Base-by-base conservation (phyloP, 2,888 invertebrate species). In the Blera fallax region DNA sequence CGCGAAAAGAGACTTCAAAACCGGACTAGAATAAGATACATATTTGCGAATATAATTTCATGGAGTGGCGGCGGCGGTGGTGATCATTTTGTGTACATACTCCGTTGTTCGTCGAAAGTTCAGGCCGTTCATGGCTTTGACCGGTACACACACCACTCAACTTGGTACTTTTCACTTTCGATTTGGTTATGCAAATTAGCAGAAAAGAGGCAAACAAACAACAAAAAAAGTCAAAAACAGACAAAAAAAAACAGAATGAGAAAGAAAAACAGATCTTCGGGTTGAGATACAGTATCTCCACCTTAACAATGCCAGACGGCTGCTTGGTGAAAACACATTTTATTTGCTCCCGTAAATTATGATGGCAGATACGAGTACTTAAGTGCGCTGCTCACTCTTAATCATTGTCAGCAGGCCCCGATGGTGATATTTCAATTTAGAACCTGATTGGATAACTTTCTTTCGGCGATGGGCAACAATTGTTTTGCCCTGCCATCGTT, bases 141-240 rank as follows among this genome's bases (percentile, higher is more conserved):
- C 64, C 74, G 79, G 37, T 43, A 56, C 58, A 34, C 79, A 64
- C 40, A 32, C 18, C 79, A 64, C 40, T 40, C 18, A 60, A 65
- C 24, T 64, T 27, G 50, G 62, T 60, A 67, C 77, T 81, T 81
- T 85, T 85, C 85, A 85, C 85, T 85, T 85, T 85, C 85, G 85
- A 81, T 85, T 85, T 81, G 65, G 62, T 85, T 85, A 85, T 85
- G 80, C 85, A 85, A 85, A 85, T 85, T 54, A 40, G 24, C 52
- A 18, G n/a, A 56, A 45, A 45, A 43, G 32, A 72, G 65, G 8
- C 50, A 34, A 50, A 58, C 50, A 40, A 29, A 45, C 37, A 32
- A 16, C n/a, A 54, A 40, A 74, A 48, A 5, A 72, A 58, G 11
- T 43, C 21, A 8, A 48, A 45, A 27, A 45, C 14, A 32, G 48